These are phyloP conservation scores for Prochilodus magdalenae DNA, from an alignment of 2,113 vertebrate species.

Conservation along the genomic window DNA sequence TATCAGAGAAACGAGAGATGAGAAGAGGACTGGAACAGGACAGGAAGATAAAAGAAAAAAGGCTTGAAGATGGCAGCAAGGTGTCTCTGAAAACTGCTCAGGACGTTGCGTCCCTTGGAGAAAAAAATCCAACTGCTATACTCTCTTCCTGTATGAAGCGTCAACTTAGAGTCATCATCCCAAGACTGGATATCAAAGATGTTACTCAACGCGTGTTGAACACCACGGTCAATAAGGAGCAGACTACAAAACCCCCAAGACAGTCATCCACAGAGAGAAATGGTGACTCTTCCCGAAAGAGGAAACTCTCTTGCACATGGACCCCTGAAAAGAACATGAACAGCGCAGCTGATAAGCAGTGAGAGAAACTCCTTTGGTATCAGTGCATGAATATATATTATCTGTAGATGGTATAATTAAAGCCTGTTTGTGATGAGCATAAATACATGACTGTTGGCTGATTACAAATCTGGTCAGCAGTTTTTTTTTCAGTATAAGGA, in stretches of 20 bases:
- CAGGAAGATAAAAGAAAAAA: background rate
- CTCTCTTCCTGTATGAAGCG: slow-evolving; percentile 20
- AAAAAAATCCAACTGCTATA: slow-evolving; percentile 36
- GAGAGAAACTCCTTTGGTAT: slow-evolving; percentile 54
- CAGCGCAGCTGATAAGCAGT: slow-evolving; percentile 69
- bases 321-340: slow-evolving; percentile 28
- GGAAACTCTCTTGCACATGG: background rate
- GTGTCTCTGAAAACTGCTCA: background rate
- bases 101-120: background rate
- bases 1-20: too few relatives aligned
- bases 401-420: background rate
- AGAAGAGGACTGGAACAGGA: background rate
- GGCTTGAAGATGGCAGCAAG: background rate
- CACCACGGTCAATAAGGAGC: background rate
- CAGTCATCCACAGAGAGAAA: background rate
- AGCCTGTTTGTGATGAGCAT: background rate
- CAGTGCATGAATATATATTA: background rate
- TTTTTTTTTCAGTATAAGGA: background rate
- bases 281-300: slow-evolving; percentile 17
- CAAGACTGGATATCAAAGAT: slow-evolving; percentile 44
- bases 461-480: background rate
- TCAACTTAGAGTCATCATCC: slow-evolving; percentile 60
- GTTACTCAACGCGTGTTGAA: background rate
- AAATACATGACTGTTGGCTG: background rate
- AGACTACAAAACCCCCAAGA: background rate